Conservation (phyloP, 2,113 vertebrate species). For the Rhynchopsitta pachyrhyncha region DNA sequence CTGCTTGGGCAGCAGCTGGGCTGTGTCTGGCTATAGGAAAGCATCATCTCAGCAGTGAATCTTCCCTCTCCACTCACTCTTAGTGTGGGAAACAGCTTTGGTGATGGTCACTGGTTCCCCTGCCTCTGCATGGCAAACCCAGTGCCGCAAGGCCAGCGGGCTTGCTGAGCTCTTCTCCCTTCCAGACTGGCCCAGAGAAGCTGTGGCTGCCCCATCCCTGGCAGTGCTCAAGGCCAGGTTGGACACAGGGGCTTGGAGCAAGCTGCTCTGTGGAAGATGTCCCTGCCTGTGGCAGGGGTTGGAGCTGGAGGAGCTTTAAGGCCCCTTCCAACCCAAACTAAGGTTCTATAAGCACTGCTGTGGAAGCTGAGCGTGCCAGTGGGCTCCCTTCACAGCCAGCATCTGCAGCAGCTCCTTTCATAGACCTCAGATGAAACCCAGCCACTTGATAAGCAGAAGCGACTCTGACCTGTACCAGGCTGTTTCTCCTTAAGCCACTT, state of each 20-base stretch:
- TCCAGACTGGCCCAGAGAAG: neutral
- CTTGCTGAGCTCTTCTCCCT: neutral
- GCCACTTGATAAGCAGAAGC: neutral
- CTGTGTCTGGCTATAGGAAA: neutral
- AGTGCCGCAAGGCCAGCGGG: neutral
- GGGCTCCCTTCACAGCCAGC: neutral
- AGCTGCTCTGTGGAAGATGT: neutral
- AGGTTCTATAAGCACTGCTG: neutral
- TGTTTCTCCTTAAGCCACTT: constrained; percentile 69
- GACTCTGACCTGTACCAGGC: neutral
- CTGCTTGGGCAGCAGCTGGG: neutral
- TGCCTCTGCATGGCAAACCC: neutral
- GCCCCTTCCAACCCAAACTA: neutral
- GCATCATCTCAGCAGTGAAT: neutral
- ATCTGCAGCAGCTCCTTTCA: neutral
- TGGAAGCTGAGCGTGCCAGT: neutral
- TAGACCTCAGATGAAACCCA: neutral
- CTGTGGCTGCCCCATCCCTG: neutral
- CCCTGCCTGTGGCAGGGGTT: neutral
- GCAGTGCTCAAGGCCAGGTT: neutral
- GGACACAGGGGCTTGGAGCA: neutral
- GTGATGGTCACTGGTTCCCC: rapidly evolving
- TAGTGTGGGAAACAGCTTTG: neutral
- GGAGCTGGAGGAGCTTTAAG: neutral
- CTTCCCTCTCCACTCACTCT: neutral